A percentile compares a stretch with the other conserved stretches of the same genome.
Evolutionary conservation across 2,888 invertebrate species (phyloP).

Genomic region (Drosophila rubida): DNA sequence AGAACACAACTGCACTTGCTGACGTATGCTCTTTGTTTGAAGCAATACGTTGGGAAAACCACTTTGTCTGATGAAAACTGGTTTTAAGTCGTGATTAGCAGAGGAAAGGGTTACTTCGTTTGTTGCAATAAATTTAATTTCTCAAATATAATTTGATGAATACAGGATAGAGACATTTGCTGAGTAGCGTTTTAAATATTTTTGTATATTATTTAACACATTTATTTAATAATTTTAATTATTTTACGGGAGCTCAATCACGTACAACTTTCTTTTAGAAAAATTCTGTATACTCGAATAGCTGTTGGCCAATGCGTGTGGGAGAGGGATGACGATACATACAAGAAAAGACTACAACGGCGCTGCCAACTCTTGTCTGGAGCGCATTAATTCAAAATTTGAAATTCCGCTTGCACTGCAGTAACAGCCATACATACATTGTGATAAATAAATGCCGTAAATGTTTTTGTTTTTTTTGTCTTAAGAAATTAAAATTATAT

Average conservation of each 20-base stretch:
- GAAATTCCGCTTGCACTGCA: neutral
- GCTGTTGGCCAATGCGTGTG: conserved; percentile 5
- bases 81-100: conserved; percentile 37
- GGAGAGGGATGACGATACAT: conserved; percentile 26
- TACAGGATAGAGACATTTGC: rapidly evolving
- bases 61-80: conserved; percentile 41
- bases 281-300: conserved; percentile 72
- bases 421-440: neutral
- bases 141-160: neutral
- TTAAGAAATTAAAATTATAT: no score
- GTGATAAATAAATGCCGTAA: no score
- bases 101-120: neutral
- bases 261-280: conserved; percentile 42
- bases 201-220: neutral
- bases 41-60: conserved; percentile 18
- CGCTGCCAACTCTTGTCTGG: conserved; percentile 30
- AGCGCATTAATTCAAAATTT: conserved; percentile 34
- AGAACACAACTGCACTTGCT: conserved; percentile 46
- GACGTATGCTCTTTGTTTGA: conserved; percentile 49
- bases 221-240: conserved; percentile 6
- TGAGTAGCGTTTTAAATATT: neutral
- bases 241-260: conserved; percentile 27
- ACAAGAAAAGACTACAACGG: neutral
- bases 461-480: no score
- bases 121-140: neutral